These are phyloP conservation scores for Nemopilema nomurai DNA, from an alignment of 30 jellyfish, hydroid and myxozoan species.

Conservation along the genomic window DNA sequence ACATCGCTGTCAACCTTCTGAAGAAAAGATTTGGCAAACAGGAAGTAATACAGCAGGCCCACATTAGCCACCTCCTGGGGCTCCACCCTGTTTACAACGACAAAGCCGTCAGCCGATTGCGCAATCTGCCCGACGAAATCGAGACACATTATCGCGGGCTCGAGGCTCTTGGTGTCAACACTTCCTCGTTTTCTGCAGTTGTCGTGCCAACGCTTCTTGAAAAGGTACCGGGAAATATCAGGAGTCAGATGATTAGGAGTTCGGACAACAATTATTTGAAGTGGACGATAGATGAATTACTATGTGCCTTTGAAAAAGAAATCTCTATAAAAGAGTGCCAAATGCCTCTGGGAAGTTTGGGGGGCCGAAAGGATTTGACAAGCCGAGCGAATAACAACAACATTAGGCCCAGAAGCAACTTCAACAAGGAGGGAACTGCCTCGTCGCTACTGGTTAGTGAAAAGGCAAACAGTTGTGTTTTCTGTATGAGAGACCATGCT, in stretches of 20 bases:
- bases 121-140: conserved; percentile 54
- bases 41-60: conserved; percentile 52
- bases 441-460: conserved; percentile 12
- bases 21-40: conserved; percentile 46
- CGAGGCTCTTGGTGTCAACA: conserved; percentile 54
- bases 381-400: conserved; percentile 7
- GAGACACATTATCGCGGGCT: conserved; percentile 62
- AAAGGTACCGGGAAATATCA: conserved; percentile 37
- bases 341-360: conserved; percentile 9
- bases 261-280: conserved; percentile 7
- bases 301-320: conserved; percentile 29
- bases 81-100: conserved; percentile 45
- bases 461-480: conserved; percentile 25
- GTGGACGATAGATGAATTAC: conserved; percentile 21
- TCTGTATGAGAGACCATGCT: conserved; percentile 25
- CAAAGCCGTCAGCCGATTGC: conserved; percentile 21
- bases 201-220: conserved; percentile 50
- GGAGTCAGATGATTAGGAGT: conserved; percentile 21
- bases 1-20: conserved; percentile 32
- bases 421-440: conserved; percentile 29
- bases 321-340: conserved; percentile 21
- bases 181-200: conserved; percentile 10
- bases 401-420: not conserved
- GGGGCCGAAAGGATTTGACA: not conserved
- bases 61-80: conserved; percentile 32